Evolutionary conservation across 2,888 invertebrate species (phyloP), one percentile per base, ranked within the genome.

Genomic region (Pediacus dermestoides): DNA sequence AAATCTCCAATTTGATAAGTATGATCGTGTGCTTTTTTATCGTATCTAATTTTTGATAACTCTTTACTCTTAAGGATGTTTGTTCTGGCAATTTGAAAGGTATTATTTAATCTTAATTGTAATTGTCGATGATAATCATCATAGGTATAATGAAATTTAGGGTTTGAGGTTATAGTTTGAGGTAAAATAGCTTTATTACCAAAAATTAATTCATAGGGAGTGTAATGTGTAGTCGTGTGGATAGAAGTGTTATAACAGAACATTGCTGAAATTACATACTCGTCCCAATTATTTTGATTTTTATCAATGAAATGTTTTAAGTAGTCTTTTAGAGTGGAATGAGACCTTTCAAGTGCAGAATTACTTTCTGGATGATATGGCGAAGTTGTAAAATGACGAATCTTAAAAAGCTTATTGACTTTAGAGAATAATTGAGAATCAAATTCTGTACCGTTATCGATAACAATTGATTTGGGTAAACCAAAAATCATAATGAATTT

Each of bases 261-360:
- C 45, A 58, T 53, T 1, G 57, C 53, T 23, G 53, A 52, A 7
- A 45, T 42, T 14, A 65, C 23, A 44, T 53, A 58, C 22, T 53
- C 41, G 34, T 64, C 60, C 62, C 64, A 66, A 37, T 63, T 50
- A 2, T 37, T 37, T 44, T 55, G 52, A 8, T 57, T 37, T 13
- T 36, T 2, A n/a, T 50, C 51, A 3, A 61, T 56, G 35, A 49
- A 62, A 37, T 58, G 54, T 38, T 54, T 53, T 1, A 66, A 18
- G 37, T 59, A 60, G 11, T 60, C 57, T 3, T 46, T 50, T 14
- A 65, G 26, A 1, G 60, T 60, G 10, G 46, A 28, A 34, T 67
- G 63, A 15, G 47, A 52, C 13, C 64, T 39, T 44, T 64, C 65
- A 3, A 62, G 30, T 3, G 34, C 34, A 7, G 23, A 22, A 11